phyloP scores from a whole-genome alignment of 2,888 invertebrate genomes.

The Subacronicta megacephala region DNA sequence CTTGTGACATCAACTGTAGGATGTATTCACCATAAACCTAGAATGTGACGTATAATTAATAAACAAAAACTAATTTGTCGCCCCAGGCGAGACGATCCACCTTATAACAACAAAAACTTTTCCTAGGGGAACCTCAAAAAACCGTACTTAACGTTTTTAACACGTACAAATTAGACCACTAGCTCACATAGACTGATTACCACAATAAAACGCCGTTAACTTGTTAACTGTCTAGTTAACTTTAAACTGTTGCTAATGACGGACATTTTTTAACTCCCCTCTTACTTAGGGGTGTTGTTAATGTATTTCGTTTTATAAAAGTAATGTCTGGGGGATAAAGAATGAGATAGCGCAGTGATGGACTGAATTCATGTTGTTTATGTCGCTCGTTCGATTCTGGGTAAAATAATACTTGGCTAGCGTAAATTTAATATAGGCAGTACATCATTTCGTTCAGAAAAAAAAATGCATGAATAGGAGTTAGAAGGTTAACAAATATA shows the following conservation, averaged over 20 bases:
- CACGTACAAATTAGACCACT: conserved; percentile 25
- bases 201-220: conserved; percentile 40
- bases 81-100: too few relatives aligned
- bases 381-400: too few relatives aligned
- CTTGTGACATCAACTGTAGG: too few relatives aligned
- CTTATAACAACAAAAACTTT: background rate
- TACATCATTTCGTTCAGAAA: too few relatives aligned
- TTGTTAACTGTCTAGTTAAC: conserved; percentile 39
- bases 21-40: too few relatives aligned
- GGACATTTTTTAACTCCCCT: conserved; percentile 33
- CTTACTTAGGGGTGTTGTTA: conserved; percentile 23
- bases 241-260: conserved; percentile 45
- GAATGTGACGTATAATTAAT: too few relatives aligned
- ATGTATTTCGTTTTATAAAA: conserved; percentile 31
- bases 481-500: too few relatives aligned
- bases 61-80: too few relatives aligned
- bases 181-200: conserved; percentile 24
- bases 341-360: background rate
- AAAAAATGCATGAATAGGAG: too few relatives aligned
- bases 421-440: too few relatives aligned
- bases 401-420: too few relatives aligned
- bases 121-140: background rate
- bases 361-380: too few relatives aligned
- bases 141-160: background rate
- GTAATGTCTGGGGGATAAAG: conserved; percentile 8